Base-by-base conservation (phyloP, 2,888 invertebrate genomes). In the Oscheius sp. region DNA sequence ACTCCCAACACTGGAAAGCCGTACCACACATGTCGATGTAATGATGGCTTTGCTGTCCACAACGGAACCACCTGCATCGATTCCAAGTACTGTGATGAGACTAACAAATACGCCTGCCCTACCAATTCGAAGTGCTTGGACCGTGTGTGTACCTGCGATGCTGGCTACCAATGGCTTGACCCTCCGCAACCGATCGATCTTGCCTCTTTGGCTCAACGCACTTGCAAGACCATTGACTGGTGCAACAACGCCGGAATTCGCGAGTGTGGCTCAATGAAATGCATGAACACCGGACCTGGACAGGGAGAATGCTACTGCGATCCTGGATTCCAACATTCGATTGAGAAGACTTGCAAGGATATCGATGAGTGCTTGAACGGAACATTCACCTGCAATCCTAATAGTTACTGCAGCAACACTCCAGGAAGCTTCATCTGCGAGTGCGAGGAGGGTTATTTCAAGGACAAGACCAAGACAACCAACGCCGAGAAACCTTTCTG, bases 11-110 rank as follows among this genome's bases (percentile, higher is more conserved):
- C 9, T 33, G 53, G 47, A 11, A 33, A 21, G 2, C 74, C 74
- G 11, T 74, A 21, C 58, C 68, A 32, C 42, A 42, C 29, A 1
- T 74, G 74, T 42, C 21, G 42, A 7, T 74, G 74, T 47, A 37
- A 57, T 13, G 55, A 53, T 11, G 65, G 66, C 9, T 37, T 66
- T 4, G 59, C 47, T 66, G 33, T 21, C 13, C 57, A 57, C 42
- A 74, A 74, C 29, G 51, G 57, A 13, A 74, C 74, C 4, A 68
- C 57, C 11, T 74, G 74, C 51, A 74, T 74, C 47, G 74, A 74
- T 47, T 68, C 66, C 1, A 68, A 66, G n/a, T 74, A 74, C 29
- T 74, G 74, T 47, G 68, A 74, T 42, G 21, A 1, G 13, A 35
- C 35, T 33, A 50, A 62, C 7, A 32, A 21, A 11, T 74, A 33